phyloP scores from a whole-genome alignment of 2,113 vertebrate species.

The Smithornis capensis region DNA sequence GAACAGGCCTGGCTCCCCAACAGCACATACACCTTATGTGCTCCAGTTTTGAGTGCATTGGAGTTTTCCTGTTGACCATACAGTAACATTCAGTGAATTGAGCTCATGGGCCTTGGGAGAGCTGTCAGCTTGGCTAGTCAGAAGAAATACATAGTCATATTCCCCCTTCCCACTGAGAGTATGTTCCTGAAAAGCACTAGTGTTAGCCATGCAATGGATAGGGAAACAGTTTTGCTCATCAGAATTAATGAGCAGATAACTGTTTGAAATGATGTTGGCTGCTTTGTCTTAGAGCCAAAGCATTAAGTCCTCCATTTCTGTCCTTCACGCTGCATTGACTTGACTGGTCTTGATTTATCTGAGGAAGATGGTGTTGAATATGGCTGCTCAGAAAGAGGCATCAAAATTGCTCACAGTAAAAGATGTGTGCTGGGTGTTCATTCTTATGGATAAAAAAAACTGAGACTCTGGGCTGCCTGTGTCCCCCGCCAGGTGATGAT shows the following conservation, averaged over 20 bases:
- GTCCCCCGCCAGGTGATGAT: background rate
- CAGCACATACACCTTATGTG: background rate
- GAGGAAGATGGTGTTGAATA: background rate
- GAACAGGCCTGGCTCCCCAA: background rate
- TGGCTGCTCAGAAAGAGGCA: background rate
- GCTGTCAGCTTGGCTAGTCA: background rate
- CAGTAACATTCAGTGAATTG: background rate
- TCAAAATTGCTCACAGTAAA: background rate
- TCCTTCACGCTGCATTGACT: background rate
- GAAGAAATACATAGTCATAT: background rate
- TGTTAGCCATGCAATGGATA: background rate
- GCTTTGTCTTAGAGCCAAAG: background rate
- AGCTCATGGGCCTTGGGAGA: background rate
- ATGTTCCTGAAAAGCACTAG: background rate
- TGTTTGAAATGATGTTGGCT: background rate
- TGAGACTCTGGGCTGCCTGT: background rate
- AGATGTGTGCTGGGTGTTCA: background rate
- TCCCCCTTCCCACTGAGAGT: background rate
- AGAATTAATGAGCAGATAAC: background rate
- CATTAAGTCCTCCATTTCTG: background rate
- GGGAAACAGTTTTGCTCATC: background rate
- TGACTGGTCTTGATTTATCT: background rate
- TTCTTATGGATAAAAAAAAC: background rate
- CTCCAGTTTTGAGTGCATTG: background rate
- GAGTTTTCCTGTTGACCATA: background rate